phyloP scores from a whole-genome alignment of 2,797 vertebrate species.

The Protonibea diacanthus region DNA sequence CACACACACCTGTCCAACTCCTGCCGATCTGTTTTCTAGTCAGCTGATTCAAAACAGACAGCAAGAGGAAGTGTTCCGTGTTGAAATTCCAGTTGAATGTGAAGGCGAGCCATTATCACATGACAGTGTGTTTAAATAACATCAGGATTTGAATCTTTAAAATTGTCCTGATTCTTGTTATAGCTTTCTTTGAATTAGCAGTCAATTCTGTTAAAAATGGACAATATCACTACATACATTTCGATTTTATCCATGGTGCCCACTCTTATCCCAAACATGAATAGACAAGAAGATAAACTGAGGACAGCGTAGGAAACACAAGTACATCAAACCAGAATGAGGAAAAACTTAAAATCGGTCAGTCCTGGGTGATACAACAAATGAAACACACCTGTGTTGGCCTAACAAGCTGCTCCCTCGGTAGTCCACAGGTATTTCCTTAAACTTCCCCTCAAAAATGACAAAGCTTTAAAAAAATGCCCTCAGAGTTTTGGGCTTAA shows the following conservation, averaged over 20 bases:
- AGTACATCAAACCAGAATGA: background rate
- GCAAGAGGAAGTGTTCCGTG: constrained; percentile 32
- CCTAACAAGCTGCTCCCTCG: constrained; percentile 9
- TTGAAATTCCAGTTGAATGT: constrained; percentile 26
- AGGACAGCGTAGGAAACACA: background rate
- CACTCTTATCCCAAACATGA: background rate
- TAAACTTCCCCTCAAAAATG: background rate
- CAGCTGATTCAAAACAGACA: background rate
- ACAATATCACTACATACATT: background rate
- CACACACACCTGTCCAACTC: background rate
- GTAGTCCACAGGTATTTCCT: constrained; percentile 20
- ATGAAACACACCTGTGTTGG: constrained; percentile 60
- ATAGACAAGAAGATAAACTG: background rate
- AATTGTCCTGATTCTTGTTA: background rate
- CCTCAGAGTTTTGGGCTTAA: background rate
- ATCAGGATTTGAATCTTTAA: background rate
- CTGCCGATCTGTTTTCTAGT: background rate
- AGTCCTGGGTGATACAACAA: constrained; percentile 6
- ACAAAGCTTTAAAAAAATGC: background rate
- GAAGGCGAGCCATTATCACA: constrained; percentile 8
- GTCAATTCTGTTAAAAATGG: background rate
- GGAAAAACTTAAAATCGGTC: background rate
- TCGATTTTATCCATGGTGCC: background rate
- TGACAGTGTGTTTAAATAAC: background rate
- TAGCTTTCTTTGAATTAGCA: background rate